These are phyloP conservation scores for Ennomos fuscantarius DNA, from an alignment of 2,888 invertebrate species.

Conservation along the genomic window DNA sequence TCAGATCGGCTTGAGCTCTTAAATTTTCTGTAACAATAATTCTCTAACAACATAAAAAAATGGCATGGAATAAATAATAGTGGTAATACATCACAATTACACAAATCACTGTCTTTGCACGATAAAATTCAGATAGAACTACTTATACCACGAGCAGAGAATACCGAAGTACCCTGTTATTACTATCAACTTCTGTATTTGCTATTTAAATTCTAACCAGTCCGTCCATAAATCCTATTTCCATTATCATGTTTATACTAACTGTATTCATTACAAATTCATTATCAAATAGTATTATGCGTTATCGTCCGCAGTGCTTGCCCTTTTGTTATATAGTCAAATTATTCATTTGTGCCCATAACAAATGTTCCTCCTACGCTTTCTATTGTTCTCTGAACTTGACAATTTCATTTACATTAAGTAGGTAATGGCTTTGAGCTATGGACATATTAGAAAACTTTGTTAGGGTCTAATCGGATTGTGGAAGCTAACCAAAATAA, in stretches of 20 bases:
- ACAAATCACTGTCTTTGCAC: conserved; percentile 5
- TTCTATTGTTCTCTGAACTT: conserved; percentile 38
- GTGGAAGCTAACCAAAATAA: not conserved
- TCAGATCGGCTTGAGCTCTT: no score
- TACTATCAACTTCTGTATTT: conserved; percentile 20
- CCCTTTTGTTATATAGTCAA: conserved; percentile 29
- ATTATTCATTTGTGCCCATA: conserved; percentile 30
- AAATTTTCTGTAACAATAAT: no score
- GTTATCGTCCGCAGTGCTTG: conserved; percentile 27
- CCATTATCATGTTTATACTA: conserved; percentile 25
- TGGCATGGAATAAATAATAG: not conserved
- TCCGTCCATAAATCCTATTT: conserved; percentile 25
- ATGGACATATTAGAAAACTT: conserved; percentile 11
- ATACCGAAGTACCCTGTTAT: conserved; percentile 16
- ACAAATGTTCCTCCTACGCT: conserved; percentile 38
- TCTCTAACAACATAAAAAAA: not conserved
- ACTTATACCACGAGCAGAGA: conserved; percentile 3
- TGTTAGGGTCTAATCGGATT: no score
- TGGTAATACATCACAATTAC: conserved; percentile 3
- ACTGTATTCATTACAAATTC: conserved; percentile 25
- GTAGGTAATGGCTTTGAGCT: conserved; percentile 20
- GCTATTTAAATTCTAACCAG: conserved; percentile 26
- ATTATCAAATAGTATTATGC: conserved; percentile 31
- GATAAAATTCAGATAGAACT: conserved; percentile 12
- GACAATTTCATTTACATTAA: conserved; percentile 38